Evolutionary conservation across 2,888 invertebrate species (phyloP).

Genomic region (Amphipoea oculea): DNA sequence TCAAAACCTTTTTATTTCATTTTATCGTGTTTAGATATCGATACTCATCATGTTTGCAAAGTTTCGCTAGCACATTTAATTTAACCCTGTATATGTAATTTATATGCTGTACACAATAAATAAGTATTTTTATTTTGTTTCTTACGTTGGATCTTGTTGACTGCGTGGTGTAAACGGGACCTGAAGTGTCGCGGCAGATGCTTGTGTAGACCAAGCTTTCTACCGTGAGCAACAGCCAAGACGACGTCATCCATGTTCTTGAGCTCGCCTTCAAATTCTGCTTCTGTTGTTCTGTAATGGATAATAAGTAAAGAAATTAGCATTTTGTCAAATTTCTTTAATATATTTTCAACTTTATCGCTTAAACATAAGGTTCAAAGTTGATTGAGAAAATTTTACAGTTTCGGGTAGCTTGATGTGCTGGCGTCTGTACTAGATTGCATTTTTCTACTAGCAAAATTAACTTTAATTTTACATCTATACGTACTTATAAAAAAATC

Average conservation of each 20-base stretch:
- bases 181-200: slow-evolving; percentile 87
- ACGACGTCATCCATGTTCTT: slow-evolving; percentile 86
- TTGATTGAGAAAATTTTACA: too few species aligned
- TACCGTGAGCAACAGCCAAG: slow-evolving; percentile 84
- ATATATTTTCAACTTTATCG: too few species aligned
- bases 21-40: too few species aligned
- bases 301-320: not conserved
- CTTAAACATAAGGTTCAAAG: too few species aligned
- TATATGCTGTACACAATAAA: not conserved
- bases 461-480: slow-evolving; percentile 1
- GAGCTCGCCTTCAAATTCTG: slow-evolving; percentile 79
- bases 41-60: too few species aligned
- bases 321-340: not conserved
- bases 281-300: slow-evolving; percentile 74
- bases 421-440: too few species aligned
- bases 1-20: too few species aligned
- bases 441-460: not conserved
- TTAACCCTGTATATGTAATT: not conserved
- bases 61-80: too few species aligned
- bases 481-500: not conserved
- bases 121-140: slow-evolving; percentile 3
- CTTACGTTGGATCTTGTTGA: slow-evolving; percentile 84
- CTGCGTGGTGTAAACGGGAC: slow-evolving; percentile 85
- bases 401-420: too few species aligned
- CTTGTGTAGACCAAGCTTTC: slow-evolving; percentile 82